Conservation (phyloP, 2,113 vertebrate genomes). For the Peromyscus californicus region DNA sequence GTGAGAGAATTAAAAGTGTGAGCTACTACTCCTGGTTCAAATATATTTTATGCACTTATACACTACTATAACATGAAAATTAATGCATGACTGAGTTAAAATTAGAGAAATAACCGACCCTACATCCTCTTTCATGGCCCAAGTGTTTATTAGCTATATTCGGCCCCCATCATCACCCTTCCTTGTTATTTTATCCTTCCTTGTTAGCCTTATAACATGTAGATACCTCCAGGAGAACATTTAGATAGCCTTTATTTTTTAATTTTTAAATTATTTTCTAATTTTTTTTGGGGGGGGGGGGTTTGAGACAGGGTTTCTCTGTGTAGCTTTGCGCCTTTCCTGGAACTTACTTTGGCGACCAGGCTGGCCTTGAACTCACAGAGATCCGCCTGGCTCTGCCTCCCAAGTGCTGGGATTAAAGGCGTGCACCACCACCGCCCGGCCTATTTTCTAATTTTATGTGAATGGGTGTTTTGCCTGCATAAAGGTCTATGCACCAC, state of each 20-base stretch:
- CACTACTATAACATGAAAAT: background rate
- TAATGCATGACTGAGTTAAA: background rate
- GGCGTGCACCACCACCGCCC: too few species aligned
- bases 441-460: background rate
- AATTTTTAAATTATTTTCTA: background rate
- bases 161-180: background rate
- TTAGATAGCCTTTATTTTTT: background rate
- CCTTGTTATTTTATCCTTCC: background rate
- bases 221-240: background rate
- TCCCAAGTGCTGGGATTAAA: too few species aligned
- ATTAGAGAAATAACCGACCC: background rate
- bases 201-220: background rate
- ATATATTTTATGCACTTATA: background rate
- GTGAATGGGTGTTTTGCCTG: background rate
- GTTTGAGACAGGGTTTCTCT: too few species aligned
- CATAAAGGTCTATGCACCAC: background rate
- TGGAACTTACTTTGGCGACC: too few species aligned
- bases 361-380: too few species aligned
- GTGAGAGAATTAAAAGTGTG: background rate
- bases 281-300: too few species aligned
- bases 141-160: too few species aligned
- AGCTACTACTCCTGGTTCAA: background rate
- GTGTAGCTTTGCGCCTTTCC: too few species aligned
- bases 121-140: background rate
- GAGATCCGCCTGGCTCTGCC: too few species aligned